Percentiles rank a stretch among this genome's conserved stretches.
These are phyloP conservation scores for Lagorchestes hirsutus DNA, from an alignment of 2,797 vertebrate species.

Conservation along the genomic window DNA sequence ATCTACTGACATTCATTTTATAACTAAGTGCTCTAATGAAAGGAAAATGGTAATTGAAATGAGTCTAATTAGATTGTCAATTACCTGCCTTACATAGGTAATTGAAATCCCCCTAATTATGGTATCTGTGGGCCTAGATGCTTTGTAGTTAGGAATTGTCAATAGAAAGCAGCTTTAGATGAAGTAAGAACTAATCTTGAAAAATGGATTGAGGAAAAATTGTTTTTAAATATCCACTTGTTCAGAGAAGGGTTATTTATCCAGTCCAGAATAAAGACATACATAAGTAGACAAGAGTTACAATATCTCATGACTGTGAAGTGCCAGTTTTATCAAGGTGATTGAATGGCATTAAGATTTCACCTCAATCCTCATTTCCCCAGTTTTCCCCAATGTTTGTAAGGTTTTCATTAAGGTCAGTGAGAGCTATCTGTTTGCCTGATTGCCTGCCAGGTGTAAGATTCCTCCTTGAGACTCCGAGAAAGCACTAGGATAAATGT, in stretches of 20 bases:
- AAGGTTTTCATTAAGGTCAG: slow-evolving; percentile 10
- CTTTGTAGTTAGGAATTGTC: slow-evolving; percentile 78
- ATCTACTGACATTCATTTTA: slow-evolving; percentile 71
- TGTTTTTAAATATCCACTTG: slow-evolving; percentile 63
- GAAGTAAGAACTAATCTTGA: slow-evolving; percentile 79
- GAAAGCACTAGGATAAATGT: slow-evolving; percentile 71
- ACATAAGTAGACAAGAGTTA: slow-evolving; percentile 52
- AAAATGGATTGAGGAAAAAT: slow-evolving; percentile 78
- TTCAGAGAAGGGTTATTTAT: slow-evolving; percentile 68
- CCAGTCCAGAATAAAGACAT: slow-evolving; percentile 67
- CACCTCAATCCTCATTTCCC: slow-evolving; percentile 55
- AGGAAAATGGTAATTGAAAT: slow-evolving; percentile 82
- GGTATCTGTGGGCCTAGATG: slow-evolving; percentile 78
- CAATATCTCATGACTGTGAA: slow-evolving; percentile 50
- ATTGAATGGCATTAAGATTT: slow-evolving; percentile 33
- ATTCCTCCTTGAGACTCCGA: slow-evolving; percentile 42
- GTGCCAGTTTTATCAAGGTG: slow-evolving; percentile 37
- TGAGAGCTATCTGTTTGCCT: slow-evolving; percentile 45
- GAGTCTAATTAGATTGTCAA: slow-evolving; percentile 82
- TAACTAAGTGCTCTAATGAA: slow-evolving; percentile 82
- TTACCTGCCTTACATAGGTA: slow-evolving; percentile 82
- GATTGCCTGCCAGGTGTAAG: slow-evolving; percentile 40
- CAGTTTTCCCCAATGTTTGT: slow-evolving; percentile 38
- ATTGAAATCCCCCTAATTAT: slow-evolving; percentile 81
- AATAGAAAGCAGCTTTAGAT: slow-evolving; percentile 78